Evolutionary conservation across 2,888 invertebrate genomes (phyloP).

Genomic region (Amphimallon solstitiale): DNA sequence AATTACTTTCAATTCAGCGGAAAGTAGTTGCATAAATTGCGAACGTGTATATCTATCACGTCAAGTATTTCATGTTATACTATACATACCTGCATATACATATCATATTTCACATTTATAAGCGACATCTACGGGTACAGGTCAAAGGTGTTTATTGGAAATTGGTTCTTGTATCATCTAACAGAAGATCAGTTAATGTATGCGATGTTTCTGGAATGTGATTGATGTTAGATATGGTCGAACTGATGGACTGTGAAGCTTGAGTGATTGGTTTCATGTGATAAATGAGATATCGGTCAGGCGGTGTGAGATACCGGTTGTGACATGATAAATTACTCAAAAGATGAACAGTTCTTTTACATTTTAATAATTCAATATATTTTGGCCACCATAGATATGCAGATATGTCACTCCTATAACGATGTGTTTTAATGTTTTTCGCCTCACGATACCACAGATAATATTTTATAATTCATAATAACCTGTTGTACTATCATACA

Average conservation of each 20-base stretch:
- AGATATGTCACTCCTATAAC: slow-evolving; percentile 12
- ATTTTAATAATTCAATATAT: slow-evolving; percentile 51
- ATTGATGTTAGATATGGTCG: slow-evolving; percentile 58
- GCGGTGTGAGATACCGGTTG: slow-evolving; percentile 58
- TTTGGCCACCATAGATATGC: slow-evolving; percentile 32
- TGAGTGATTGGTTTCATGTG: slow-evolving; percentile 61
- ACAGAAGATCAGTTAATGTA: slow-evolving; percentile 38
- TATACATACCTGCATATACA: slow-evolving; percentile 39
- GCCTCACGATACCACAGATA: background rate
- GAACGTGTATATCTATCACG: too few species aligned
- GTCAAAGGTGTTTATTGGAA: slow-evolving; percentile 47
- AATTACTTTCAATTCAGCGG: too few species aligned
- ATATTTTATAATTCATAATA: background rate
- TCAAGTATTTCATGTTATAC: too few species aligned
- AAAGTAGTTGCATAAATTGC: too few species aligned
- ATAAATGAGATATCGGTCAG: slow-evolving; percentile 60
- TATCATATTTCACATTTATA: slow-evolving; percentile 46
- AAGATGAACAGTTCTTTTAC: slow-evolving; percentile 53
- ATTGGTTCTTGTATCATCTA: slow-evolving; percentile 44
- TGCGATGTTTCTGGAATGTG: slow-evolving; percentile 47
- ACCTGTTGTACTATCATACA: too few species aligned
- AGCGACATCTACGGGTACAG: slow-evolving; percentile 43
- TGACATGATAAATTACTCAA: slow-evolving; percentile 58
- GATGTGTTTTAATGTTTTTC: slow-evolving; percentile 11
- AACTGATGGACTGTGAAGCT: slow-evolving; percentile 59